phyloP scores from a whole-genome alignment of 1,140 invertebrate genomes.

The Pseudomyrmex sp. region DNA sequence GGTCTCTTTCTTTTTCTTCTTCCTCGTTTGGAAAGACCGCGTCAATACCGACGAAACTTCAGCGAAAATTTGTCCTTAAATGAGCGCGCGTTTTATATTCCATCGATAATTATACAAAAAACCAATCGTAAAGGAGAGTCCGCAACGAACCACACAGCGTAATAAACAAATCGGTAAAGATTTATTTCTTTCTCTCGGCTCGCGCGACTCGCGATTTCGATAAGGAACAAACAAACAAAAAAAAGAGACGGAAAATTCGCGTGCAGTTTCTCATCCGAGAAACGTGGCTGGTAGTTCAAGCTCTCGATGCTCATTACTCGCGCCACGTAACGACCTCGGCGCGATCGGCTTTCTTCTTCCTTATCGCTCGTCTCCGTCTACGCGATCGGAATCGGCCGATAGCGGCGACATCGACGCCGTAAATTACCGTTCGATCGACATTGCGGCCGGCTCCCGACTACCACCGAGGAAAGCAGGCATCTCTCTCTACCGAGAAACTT shows the following conservation, averaged over 20 bases:
- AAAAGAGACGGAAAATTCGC: slow-evolving; percentile 24
- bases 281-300: slow-evolving; percentile 1
- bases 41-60: slow-evolving; percentile 25
- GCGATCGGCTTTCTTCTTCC: slow-evolving; percentile 13
- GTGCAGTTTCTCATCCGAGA: neutral
- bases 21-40: slow-evolving; percentile 31
- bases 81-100: neutral
- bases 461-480: slow-evolving; percentile 40
- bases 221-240: too few species aligned
- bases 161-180: too few species aligned
- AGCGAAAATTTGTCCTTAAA: slow-evolving; percentile 30
- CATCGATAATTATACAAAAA: slow-evolving; percentile 31
- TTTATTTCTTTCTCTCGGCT: too few species aligned
- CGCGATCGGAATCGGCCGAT: slow-evolving; percentile 49
- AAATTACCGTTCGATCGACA: slow-evolving; percentile 53
- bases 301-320: slow-evolving; percentile 50
- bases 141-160: too few species aligned
- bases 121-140: neutral
- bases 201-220: too few species aligned
- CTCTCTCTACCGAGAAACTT: slow-evolving; percentile 44
- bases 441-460: slow-evolving; percentile 23
- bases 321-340: slow-evolving; percentile 50
- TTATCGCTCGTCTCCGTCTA: slow-evolving; percentile 14
- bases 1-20: slow-evolving; percentile 43
- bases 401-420: slow-evolving; percentile 52